These are phyloP conservation scores for Apodemia duryi DNA, from an alignment of 2,888 invertebrate species.

Conservation along the genomic window DNA sequence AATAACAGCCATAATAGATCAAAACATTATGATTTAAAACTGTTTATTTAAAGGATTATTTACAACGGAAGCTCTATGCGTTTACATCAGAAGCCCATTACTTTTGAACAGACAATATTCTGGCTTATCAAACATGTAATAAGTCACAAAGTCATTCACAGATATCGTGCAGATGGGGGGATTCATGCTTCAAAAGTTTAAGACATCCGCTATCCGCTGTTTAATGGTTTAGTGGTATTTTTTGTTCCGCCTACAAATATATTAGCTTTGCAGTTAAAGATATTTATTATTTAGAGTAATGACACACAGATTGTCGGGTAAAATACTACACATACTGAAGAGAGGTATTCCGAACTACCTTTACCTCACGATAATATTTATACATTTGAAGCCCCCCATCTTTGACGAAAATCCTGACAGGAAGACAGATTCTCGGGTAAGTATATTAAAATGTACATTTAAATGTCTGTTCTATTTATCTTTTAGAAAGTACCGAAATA, in stretches of 20 bases:
- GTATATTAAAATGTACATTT: too few species aligned
- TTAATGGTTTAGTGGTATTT: neutral
- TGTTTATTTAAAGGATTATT: neutral
- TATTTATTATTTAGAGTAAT: neutral
- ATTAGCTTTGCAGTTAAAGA: neutral
- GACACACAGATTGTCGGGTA: too few species aligned
- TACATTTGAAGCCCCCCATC: too few species aligned
- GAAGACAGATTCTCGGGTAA: too few species aligned
- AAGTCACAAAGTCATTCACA: neutral
- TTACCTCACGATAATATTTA: too few species aligned
- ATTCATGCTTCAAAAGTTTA: slow-evolving; percentile 3
- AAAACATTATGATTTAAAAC: too few species aligned
- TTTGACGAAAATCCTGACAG: too few species aligned
- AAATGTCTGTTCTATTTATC: too few species aligned
- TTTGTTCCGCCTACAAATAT: neutral
- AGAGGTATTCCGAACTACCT: too few species aligned
- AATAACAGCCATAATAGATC: neutral
- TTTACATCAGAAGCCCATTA: neutral
- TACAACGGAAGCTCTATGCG: neutral
- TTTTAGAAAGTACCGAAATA: too few species aligned
- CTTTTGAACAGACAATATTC: neutral
- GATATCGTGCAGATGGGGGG: neutral
- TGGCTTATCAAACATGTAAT: neutral
- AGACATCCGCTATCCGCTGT: slow-evolving; percentile 7
- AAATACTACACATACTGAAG: too few species aligned